These are phyloP conservation scores for Spisula subtruncata DNA, from an alignment of 2,888 invertebrate species.

Conservation along the genomic window DNA sequence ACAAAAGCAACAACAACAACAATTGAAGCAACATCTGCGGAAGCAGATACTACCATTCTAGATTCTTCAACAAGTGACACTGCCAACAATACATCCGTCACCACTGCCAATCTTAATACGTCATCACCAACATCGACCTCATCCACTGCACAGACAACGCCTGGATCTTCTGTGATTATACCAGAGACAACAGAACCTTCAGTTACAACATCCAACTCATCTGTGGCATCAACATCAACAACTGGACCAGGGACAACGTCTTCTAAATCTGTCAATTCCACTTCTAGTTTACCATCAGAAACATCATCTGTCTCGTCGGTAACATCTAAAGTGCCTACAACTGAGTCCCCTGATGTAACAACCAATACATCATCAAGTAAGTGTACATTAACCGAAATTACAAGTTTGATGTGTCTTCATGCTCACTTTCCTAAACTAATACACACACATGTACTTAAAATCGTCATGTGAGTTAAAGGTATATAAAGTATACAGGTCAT, in stretches of 20 bases:
- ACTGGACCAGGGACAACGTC: too few species aligned
- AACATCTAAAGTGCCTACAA: background rate
- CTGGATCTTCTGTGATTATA: background rate
- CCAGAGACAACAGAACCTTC: background rate
- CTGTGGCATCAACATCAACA: background rate
- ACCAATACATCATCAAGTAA: background rate
- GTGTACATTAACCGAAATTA: background rate
- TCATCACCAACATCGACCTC: background rate
- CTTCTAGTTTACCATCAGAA: background rate
- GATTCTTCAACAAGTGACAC: slow-evolving; percentile 1
- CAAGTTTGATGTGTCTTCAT: background rate
- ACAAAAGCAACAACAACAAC: background rate
- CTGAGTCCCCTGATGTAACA: background rate
- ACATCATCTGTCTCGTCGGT: background rate
- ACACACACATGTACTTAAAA: too few species aligned
- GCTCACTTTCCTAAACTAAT: too few species aligned
- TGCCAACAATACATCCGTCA: background rate
- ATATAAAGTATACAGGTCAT: too few species aligned
- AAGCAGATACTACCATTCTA: background rate
- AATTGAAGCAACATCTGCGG: background rate
- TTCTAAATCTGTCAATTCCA: background rate
- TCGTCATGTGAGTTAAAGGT: too few species aligned
- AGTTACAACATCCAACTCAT: background rate
- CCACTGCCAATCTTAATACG: background rate
- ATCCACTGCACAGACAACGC: background rate